These are phyloP conservation scores for Cygnus atratus DNA, from an alignment of 2,113 vertebrate genomes.

Conservation along the genomic window DNA sequence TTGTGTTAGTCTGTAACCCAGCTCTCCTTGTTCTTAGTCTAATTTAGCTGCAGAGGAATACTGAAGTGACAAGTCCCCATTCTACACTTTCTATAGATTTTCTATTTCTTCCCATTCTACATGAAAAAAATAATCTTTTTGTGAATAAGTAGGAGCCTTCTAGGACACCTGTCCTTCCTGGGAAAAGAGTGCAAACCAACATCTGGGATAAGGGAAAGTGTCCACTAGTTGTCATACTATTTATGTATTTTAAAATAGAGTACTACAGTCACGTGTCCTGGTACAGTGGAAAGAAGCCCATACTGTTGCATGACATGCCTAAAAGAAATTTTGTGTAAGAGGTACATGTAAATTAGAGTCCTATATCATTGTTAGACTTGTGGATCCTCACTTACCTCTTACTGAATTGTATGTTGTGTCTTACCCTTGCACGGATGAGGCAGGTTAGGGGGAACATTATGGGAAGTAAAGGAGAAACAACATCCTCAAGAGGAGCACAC, in stretches of 20 bases:
- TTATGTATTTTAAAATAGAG: not conserved
- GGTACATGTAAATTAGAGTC: not conserved
- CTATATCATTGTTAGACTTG: not conserved
- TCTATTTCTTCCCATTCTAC: not conserved
- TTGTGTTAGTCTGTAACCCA: not conserved
- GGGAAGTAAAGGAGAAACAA: not conserved
- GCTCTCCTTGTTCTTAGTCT: not conserved
- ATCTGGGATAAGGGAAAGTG: not conserved
- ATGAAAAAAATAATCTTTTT: not conserved
- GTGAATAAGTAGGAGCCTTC: not conserved
- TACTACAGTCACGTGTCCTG: not conserved
- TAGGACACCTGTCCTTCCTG: not conserved
- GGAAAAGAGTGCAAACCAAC: not conserved
- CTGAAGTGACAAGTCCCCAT: not conserved
- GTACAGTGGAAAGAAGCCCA: not conserved
- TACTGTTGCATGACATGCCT: fast-evolving
- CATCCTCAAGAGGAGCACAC: not conserved
- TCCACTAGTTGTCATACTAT: not conserved
- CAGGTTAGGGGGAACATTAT: fast-evolving
- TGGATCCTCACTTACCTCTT: not conserved
- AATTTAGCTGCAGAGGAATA: not conserved
- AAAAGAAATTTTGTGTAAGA: not conserved
- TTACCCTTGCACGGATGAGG: not conserved
- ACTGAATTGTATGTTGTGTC: not conserved
- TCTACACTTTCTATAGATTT: not conserved